Percentiles rank a stretch among this genome's conserved stretches.
Evolutionary conservation across 1,140 invertebrate species (phyloP).

Genomic region (Eumaeus atala): DNA sequence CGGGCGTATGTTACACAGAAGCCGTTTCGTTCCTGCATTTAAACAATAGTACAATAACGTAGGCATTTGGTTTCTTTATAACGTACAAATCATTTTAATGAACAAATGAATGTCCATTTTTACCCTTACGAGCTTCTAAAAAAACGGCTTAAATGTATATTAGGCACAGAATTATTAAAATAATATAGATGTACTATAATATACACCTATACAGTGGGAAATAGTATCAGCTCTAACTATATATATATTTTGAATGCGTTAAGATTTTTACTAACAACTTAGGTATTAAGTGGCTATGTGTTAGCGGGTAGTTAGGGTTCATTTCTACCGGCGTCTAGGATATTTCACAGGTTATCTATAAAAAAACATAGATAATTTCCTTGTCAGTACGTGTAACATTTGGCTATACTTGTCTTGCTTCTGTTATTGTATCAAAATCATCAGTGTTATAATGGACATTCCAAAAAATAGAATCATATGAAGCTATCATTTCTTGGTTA

Average conservation of each 20-base stretch:
- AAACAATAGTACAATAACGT: constrained; percentile 37
- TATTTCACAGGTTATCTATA: constrained; percentile 11
- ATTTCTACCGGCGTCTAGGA: constrained; percentile 18
- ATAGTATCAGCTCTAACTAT: constrained; percentile 57
- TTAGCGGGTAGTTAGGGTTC: constrained; percentile 41
- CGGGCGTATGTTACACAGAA: constrained; percentile 1
- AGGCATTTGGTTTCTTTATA: constrained; percentile 34
- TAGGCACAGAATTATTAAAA: constrained; percentile 69
- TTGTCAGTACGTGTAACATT: too few species aligned
- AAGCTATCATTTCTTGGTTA: too few species aligned
- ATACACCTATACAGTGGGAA: constrained; percentile 61
- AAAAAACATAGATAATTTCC: neutral
- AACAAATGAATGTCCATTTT: constrained; percentile 43
- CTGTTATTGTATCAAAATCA: neutral
- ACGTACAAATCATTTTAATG: constrained; percentile 40
- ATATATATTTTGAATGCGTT: constrained; percentile 72
- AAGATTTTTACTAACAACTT: constrained; percentile 72
- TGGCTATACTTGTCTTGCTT: neutral
- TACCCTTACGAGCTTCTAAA: constrained; percentile 62
- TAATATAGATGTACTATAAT: constrained; percentile 63
- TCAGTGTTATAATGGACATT: constrained; percentile 2
- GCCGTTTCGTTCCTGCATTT: constrained; percentile 28
- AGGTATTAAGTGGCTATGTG: constrained; percentile 62
- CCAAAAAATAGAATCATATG: neutral
- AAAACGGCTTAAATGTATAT: constrained; percentile 68